Base-by-base conservation (phyloP, 2,113 vertebrate species). In the Nesoenas mayeri region DNA sequence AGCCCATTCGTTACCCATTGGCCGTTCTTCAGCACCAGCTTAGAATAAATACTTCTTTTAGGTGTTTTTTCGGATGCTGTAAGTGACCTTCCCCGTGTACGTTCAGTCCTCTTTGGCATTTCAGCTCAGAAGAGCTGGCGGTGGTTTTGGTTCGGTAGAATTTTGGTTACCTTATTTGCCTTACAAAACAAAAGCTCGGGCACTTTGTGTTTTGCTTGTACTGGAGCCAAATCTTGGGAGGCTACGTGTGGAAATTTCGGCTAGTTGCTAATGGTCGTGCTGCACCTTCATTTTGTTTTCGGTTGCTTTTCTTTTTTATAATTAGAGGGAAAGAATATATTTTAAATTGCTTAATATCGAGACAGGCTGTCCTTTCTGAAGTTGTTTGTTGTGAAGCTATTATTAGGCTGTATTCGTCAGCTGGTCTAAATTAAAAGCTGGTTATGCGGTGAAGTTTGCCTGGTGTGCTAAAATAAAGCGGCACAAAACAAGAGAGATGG, bases 371-470 rank as follows among this genome's bases (percentile, higher is more conserved):
- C 53, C 88, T 89, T 92, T 88, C 75, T 73, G 40, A 36, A 86
- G 61, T 60, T 93, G 82, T 75, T 97, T 96, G 89, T 97, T 95
- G 90, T 77, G 92, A 65, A 91, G 64, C 42, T 96, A 96, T 97
- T 96, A 93, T 95, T 96, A 93, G 92, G 61, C 58, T 94, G 67
- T 44, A 29, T 92, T 97, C 9, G 28, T 96, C 95, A 95, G 82
- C 58, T 77, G 85, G 54, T 66, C 95, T 75, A 96, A 96, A 95
- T 96, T 78, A 90, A 92, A 90, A 74, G 78, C 70, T 69, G 70
- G 92, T 94, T 94, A 69, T 85, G 94, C 79, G 94, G 89, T 79
- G 79, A 75, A 56, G 60, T 95, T 95, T 96, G 89, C 83, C 74
- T 81, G 92, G 89, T 66, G 81, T 78, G 85, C 96, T 89, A 91